phyloP scores from a whole-genome alignment of 92 coral and sea anemone species.

The Phenganax stokvisi region DNA sequence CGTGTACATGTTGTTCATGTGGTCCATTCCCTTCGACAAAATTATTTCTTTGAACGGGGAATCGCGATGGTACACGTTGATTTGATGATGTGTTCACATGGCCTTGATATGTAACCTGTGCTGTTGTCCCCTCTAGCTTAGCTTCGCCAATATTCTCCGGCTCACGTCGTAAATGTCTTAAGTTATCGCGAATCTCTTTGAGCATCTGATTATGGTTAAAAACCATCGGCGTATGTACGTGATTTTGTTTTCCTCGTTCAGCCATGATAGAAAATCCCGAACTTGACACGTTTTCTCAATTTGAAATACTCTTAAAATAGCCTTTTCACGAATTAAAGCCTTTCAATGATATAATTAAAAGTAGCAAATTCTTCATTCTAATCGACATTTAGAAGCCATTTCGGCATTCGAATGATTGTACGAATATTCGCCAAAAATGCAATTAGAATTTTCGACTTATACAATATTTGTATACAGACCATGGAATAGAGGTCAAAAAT shows the following conservation, averaged over 20 bases:
- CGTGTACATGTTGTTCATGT: constrained; percentile 1
- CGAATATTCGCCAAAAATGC: no score
- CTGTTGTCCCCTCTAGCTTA: constrained; percentile 37
- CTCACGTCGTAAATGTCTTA: constrained; percentile 71
- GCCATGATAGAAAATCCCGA: not conserved
- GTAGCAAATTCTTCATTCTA: no score
- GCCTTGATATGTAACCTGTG: constrained; percentile 41
- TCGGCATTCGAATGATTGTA: no score
- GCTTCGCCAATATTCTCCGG: constrained; percentile 46
- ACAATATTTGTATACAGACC: no score
- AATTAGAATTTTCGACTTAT: no score
- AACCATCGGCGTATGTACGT: constrained; percentile 46
- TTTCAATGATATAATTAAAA: no score
- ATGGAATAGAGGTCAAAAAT: no score
- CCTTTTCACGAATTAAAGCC: no score
- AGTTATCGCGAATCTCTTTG: constrained; percentile 74
- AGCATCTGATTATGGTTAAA: constrained; percentile 86
- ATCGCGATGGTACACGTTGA: constrained; percentile 33
- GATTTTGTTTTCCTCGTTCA: constrained; percentile 32
- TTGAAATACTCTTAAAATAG: no score
- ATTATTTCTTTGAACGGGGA: constrained; percentile 26
- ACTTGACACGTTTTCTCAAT: not conserved
- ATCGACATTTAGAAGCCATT: no score
- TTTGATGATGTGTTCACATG: constrained; percentile 34
- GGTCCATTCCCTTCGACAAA: constrained; percentile 6